Evolutionary conservation across 2,888 invertebrate species (phyloP), one percentile per base, ranked within the genome.

Genomic region (Tinea trinotella): DNA sequence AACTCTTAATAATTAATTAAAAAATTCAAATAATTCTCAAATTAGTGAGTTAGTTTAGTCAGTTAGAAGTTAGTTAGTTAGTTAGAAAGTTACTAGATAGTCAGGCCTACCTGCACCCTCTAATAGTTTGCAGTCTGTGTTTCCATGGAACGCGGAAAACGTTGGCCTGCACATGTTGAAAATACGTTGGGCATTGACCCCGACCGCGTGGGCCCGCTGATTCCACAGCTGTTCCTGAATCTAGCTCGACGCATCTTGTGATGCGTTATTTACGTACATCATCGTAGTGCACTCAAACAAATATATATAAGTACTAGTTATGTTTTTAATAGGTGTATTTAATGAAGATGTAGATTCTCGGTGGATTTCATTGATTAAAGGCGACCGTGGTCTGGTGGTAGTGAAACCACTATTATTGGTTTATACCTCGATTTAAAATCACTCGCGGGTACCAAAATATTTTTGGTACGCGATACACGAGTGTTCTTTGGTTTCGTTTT

Each of bases 81-180:
- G n/a, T n/a, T n/a, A n/a, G n/a, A n/a, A n/a, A n/a, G n/a, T n/a
- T n/a, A n/a, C n/a, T n/a, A n/a, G n/a, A n/a, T n/a, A n/a, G n/a
- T n/a, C n/a, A n/a, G n/a, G n/a, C n/a, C n/a, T n/a, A n/a, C n/a
- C n/a, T n/a, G n/a, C n/a, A n/a, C 70, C 76, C 74, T 83, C 81
- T n/a, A n/a, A n/a, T n/a, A n/a, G n/a, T n/a, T n/a, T n/a, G n/a
- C n/a, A n/a, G n/a, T n/a, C n/a, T n/a, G n/a, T n/a, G n/a, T n/a
- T n/a, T 83, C 81, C 83, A 66, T 71, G 80, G 84, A 84, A 84
- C 84, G 84, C 84, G 84, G 84, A 84, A 84, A 84, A 81, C 78
- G 75, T 72, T 74, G 72, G 80, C 82, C 75, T 71, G 80, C 82
- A 81, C 78, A 82, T 83, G 84, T 84, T 83, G 83, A 83, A 84